These are phyloP conservation scores for Ostrea denselamellosa DNA, from an alignment of 1,140 invertebrate species.

Conservation along the genomic window DNA sequence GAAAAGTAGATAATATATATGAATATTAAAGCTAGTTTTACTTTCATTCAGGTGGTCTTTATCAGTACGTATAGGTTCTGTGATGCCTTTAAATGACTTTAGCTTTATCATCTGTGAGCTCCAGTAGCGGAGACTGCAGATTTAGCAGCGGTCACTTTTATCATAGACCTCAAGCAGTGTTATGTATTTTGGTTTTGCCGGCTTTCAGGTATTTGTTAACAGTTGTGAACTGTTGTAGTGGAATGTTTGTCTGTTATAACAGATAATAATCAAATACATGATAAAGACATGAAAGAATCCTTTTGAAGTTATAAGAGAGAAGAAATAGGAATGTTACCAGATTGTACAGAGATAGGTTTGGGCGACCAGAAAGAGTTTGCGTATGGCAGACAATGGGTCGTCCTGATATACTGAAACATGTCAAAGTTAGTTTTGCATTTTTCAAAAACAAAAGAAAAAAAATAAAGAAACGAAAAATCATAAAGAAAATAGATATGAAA, in stretches of 20 bases:
- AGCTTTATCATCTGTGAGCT: not conserved
- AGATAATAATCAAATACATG: slow-evolving; percentile 31
- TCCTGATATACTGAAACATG: not conserved
- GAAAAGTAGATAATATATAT: too few relatives aligned
- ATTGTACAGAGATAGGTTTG: not conserved
- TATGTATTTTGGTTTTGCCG: slow-evolving; percentile 3
- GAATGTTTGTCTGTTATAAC: slow-evolving; percentile 36
- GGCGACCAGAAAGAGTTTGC: not conserved
- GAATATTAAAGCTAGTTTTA: too few relatives aligned
- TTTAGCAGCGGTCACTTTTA: not conserved
- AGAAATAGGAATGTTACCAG: not conserved
- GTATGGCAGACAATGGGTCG: not conserved
- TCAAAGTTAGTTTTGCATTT: not conserved
- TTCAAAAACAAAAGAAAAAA: not conserved
- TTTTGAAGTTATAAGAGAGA: slow-evolving; percentile 12
- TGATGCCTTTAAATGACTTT: too few relatives aligned
- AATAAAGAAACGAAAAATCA: not conserved
- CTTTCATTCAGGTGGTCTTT: too few relatives aligned
- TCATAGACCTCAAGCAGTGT: not conserved
- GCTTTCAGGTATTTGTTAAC: slow-evolving; percentile 26
- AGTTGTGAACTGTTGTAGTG: slow-evolving; percentile 16
- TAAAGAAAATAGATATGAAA: not conserved
- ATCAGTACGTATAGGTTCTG: too few relatives aligned
- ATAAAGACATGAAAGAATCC: slow-evolving; percentile 20
- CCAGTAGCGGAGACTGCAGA: not conserved